Evolutionary conservation across 2,888 invertebrate genomes (phyloP).

Genomic region (Phaonia tiefii): DNA sequence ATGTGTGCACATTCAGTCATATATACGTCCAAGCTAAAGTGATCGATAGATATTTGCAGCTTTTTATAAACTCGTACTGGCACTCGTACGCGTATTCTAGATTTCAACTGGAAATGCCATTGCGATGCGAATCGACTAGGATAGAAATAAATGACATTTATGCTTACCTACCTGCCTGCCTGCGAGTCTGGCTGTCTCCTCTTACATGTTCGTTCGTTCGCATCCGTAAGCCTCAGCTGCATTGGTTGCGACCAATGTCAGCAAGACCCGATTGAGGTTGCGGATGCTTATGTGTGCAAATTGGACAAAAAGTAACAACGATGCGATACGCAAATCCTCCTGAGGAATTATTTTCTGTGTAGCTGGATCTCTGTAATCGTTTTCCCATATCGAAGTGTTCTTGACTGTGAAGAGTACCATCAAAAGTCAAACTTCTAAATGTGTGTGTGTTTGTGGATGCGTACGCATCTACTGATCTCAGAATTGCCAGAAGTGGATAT

Average conservation of each 20-base stretch:
- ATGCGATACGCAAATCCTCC: constrained; percentile 23
- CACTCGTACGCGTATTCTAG: constrained; percentile 28
- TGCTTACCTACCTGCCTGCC: constrained; percentile 18
- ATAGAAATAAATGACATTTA: constrained; percentile 31
- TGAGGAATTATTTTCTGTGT: constrained; percentile 4
- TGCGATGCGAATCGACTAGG: constrained; percentile 27
- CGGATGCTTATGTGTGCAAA: constrained; percentile 19
- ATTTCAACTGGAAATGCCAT: constrained; percentile 38
- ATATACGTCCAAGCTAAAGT: constrained; percentile 4
- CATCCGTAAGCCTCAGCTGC: constrained; percentile 11
- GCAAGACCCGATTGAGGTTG: background rate
- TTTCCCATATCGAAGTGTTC: background rate
- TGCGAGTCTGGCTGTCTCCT: constrained; percentile 20
- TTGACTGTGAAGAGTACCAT: background rate
- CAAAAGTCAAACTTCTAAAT: no score
- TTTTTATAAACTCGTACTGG: constrained; percentile 2
- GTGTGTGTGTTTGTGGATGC: no score
- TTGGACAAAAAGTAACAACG: constrained; percentile 9
- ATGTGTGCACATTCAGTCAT: background rate
- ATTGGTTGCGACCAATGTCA: background rate
- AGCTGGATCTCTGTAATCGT: background rate
- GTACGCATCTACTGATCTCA: no score
- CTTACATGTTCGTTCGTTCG: background rate
- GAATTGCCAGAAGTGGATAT: no score
- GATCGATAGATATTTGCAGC: constrained; percentile 30